Evolutionary conservation across 1,140 invertebrate genomes (phyloP), one percentile per base, ranked within the genome.

Genomic region (Parasteatoda tepidariorum): DNA sequence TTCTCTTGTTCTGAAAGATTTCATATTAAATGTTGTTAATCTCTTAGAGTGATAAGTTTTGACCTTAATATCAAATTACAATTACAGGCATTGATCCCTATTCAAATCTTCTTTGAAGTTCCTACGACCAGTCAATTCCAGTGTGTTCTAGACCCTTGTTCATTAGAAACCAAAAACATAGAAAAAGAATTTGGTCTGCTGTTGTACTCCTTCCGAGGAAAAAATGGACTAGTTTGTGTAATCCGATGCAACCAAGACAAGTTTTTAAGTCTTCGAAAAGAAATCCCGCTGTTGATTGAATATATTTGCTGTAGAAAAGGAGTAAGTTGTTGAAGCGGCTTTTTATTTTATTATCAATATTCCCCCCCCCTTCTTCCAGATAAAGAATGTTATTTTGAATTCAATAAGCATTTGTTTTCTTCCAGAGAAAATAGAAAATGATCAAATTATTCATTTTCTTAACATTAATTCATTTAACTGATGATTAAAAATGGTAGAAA

Each of bases 21-120:
- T n/a, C n/a, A n/a, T n/a, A n/a, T n/a, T n/a, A n/a, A n/a, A n/a
- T n/a, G n/a, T n/a, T n/a, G n/a, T n/a, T n/a, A n/a, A n/a, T n/a
- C n/a, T n/a, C n/a, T n/a, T n/a, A n/a, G n/a, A n/a, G n/a, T n/a
- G n/a, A n/a, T n/a, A n/a, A n/a, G n/a, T n/a, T n/a, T n/a, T n/a
- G n/a, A n/a, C n/a, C n/a, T n/a, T n/a, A n/a, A n/a, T n/a, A n/a
- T n/a, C n/a, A n/a, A n/a, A n/a, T 48, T 48, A 0, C 38, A 48
- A 13, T 67, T 67, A 15, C 9, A 82, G 78, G 78, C 78, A 22
- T 71, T 82, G 48, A 70, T 82, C n/a, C 78, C 78, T 11, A 22
- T 82, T 2, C 66, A 82, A 48, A 61, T 82, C 3, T 61, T 61
- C 9, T 82, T 82, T 71, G 66, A 82, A 55, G 41, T 71, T 61